Percentiles rank a stretch among this genome's conserved stretches.
Conservation (phyloP, 2,113 vertebrate genomes). For the Dissostichus mawsoni region DNA sequence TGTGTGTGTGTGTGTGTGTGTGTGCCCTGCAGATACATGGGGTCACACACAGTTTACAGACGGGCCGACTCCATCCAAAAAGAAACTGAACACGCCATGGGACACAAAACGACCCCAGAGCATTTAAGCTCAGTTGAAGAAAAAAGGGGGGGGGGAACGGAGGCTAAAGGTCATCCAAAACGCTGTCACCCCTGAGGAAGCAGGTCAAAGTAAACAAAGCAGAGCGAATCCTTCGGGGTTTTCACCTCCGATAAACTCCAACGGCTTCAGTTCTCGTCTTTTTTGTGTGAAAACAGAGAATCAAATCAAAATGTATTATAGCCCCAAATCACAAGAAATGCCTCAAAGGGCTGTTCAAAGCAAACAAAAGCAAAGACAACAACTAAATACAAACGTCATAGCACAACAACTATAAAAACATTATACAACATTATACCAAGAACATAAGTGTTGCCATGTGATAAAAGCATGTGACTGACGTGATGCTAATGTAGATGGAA, state of each 20-base stretch:
- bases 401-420: too few relatives aligned
- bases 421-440: too few relatives aligned
- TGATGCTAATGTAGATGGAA: too few relatives aligned
- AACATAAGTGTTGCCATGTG: too few relatives aligned
- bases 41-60: conserved; percentile 78
- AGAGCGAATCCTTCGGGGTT: conserved; percentile 5
- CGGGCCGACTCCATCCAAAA: conserved; percentile 63
- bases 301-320: too few relatives aligned
- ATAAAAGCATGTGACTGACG: too few relatives aligned
- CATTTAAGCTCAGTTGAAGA: conserved; percentile 24
- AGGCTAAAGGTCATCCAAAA: conserved; percentile 59
- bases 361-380: too few relatives aligned
- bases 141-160: conserved; percentile 8
- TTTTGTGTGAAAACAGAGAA: conserved; percentile 24
- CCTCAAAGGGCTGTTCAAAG: too few relatives aligned
- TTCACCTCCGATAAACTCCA: conserved; percentile 41
- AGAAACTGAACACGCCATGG: conserved; percentile 42
- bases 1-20: neutral
- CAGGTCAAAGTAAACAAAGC: conserved; percentile 38
- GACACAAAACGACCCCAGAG: conserved; percentile 35
- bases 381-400: too few relatives aligned
- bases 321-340: too few relatives aligned
- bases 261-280: conserved; percentile 17
- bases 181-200: conserved; percentile 29
- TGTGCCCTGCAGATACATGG: conserved; percentile 40